phyloP scores from a whole-genome alignment of 2,113 vertebrate species.

The Irena cyanogastra region DNA sequence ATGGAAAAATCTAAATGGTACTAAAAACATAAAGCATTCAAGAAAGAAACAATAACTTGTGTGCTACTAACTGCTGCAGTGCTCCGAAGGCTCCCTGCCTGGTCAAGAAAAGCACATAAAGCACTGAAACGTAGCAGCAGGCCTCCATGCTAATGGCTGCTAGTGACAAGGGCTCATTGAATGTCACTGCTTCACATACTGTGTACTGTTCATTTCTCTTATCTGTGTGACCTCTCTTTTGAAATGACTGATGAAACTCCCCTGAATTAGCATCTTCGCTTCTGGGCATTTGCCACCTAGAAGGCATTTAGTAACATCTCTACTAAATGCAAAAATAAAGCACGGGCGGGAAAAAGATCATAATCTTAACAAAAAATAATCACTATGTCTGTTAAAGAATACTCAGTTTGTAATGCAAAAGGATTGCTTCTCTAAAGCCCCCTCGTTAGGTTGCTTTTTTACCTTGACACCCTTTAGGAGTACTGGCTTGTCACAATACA shows the following conservation, averaged over 20 bases:
- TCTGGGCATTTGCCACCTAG: slow-evolving; percentile 49
- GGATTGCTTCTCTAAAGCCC: not conserved
- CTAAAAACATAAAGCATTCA: slow-evolving; percentile 63
- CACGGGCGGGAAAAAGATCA: rapidly evolving
- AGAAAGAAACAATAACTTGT: slow-evolving; percentile 68
- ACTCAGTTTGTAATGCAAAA: not conserved
- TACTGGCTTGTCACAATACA: not conserved
- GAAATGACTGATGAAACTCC: slow-evolving; percentile 59
- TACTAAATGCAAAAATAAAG: not conserved
- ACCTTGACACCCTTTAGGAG: not conserved
- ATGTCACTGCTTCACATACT: slow-evolving; percentile 64
- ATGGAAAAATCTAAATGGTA: slow-evolving; percentile 48
- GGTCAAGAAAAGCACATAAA: slow-evolving; percentile 64
- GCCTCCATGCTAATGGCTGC: slow-evolving; percentile 67
- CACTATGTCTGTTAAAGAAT: not conserved
- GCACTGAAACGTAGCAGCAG: slow-evolving; percentile 50
- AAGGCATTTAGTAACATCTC: slow-evolving; percentile 15
- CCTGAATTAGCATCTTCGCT: slow-evolving; percentile 56
- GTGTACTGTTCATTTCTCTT: slow-evolving; percentile 62
- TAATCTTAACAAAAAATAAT: not conserved
- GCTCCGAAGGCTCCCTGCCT: slow-evolving; percentile 50
- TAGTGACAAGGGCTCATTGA: slow-evolving; percentile 70
- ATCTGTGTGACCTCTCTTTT: slow-evolving; percentile 64
- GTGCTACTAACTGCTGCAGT: slow-evolving; percentile 45
- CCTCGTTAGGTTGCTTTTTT: not conserved